Base-by-base conservation (phyloP, 1,140 invertebrate genomes). In the Pseudomyrmex cubaensis region DNA sequence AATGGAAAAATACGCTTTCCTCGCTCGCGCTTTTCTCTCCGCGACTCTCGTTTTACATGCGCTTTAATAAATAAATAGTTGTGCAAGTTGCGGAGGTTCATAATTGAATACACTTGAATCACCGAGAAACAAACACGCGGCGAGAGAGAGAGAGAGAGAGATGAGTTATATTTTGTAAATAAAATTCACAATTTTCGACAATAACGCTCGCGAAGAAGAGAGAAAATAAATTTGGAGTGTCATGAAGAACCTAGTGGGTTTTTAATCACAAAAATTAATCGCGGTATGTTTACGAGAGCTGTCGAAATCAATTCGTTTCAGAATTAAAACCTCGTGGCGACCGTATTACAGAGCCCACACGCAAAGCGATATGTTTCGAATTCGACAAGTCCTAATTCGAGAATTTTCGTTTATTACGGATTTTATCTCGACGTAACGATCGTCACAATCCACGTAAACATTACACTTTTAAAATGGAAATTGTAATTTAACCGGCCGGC, bases 51-150 rank as follows among this genome's bases (percentile, higher is more conserved):
- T 50, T 59, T 54, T 69, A n/a, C 56, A 77, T 5, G 8, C 35
- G 35, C 35, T 56, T 70, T 57, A 25, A 78, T 66, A 70, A 80
- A 80, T 70, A 80, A 80, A 80, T 25, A 72, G 44, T 35, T 44
- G 35, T 35, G n/a, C 44, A 48, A 5, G 35, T 35, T 35, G 35
- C 35, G 10, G 15, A 54, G 72, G 54, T 59, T 70, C 12, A 22
- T 22, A 59, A 80, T 25, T 70, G 64, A 59, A 66, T 77, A 44
- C 13, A 44, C n/a, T 50, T 35, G 46, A 76, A 59, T 35, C 35
- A 50, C 48, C 13, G 2, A 10, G 5, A 1, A 54, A 44, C 61
- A 44, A 46, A 15, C 13, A 48, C 8, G 10, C 15, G 20, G n/a
- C 15, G 46, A 10, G 46, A 1, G 20, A 10, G 9, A 12, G 20